These are phyloP conservation scores for Florisuga fusca DNA, from an alignment of 2,797 vertebrate species.

Conservation along the genomic window DNA sequence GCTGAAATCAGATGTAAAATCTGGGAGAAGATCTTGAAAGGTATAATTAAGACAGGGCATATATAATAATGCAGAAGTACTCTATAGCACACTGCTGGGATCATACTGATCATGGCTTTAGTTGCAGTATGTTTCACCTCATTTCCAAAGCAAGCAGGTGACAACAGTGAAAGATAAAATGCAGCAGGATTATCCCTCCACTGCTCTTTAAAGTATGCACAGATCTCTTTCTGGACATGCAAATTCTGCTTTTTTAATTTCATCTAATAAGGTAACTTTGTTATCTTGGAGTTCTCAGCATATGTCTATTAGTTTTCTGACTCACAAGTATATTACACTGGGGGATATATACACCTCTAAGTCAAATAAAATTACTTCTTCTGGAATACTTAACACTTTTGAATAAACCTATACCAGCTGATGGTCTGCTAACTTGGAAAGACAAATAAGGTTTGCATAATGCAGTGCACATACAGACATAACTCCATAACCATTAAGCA, in stretches of 20 bases:
- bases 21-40: neutral
- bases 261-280: neutral
- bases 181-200: neutral
- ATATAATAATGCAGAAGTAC: neutral
- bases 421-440: neutral
- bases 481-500: neutral
- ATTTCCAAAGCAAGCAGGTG: neutral
- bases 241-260: neutral
- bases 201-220: neutral
- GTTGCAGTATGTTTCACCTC: neutral
- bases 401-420: neutral
- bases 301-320: neutral
- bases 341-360: neutral
- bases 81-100: neutral
- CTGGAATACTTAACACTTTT: neutral
- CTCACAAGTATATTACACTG: neutral
- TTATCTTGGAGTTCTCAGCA: neutral
- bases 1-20: neutral
- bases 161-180: neutral
- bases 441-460: neutral
- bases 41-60: neutral
- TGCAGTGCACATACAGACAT: neutral
- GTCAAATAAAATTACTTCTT: neutral
- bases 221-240: neutral
- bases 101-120: neutral